Evolutionary conservation across 2,797 vertebrate genomes (phyloP), one percentile per base, ranked within the genome.

Genomic region (Diplodus puntazzo): DNA sequence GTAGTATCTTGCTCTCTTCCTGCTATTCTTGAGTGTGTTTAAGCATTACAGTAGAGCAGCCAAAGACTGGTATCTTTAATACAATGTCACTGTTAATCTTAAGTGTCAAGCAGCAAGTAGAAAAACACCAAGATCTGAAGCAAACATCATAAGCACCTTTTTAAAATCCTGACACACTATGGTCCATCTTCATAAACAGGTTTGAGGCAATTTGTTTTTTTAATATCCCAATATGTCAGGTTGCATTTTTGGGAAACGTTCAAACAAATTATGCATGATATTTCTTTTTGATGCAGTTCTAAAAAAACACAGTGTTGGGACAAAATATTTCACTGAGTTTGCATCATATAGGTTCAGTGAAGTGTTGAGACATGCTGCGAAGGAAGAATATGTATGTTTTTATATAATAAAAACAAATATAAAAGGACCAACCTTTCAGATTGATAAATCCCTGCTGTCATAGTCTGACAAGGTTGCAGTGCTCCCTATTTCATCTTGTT

Each of bases 401-500:
- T 16, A 1, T 4, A 13, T 78, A 65, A 46, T 43, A 20, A 25
- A 46, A 64, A 61, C 21, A 43, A 69, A 49, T 45, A 23, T 61
- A 17, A 25, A 42, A 8, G 25, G 55, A 34, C 54, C 52, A 66
- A 43, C 5, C 16, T 45, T 49, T 58, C 42, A 53, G 46, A 52
- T 21, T 60, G 39, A 53, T 58, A 42, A 64, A 53, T 53, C 42
- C 5, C 59, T 46, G 53, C 77, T 50, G 48, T 73, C 79, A 72
- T 20, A 30, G 54, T 21, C 16, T 79, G 70, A 52, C 67, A 52
- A 16, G 68, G 57, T 71, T 64, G 48, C 66, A 63, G 1, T 42
- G 23, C 69, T 55, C 39, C n/a, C 45, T 46, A 11, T 67, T 81
- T 66, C 18, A 65, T 81, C 59, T 70, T 57, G 34, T 49, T 68